Conservation (phyloP, 1,140 invertebrate genomes). For the Phenacoccus solenopsis region DNA sequence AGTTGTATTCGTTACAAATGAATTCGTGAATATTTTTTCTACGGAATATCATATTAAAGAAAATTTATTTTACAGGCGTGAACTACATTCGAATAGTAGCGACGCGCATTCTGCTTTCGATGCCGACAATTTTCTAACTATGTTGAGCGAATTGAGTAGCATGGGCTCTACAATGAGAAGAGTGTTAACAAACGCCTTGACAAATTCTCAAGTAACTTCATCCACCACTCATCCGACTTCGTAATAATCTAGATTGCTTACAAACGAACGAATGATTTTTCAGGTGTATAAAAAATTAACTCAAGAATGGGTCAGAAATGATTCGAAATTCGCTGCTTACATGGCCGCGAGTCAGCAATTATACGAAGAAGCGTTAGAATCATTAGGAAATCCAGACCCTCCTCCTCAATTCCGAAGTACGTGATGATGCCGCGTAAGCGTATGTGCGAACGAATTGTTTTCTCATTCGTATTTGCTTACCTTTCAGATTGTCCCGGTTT, state of each 20-base stretch:
- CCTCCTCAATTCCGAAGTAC: slow-evolving; percentile 58
- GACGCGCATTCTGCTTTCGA: slow-evolving; percentile 36
- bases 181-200: slow-evolving; percentile 80
- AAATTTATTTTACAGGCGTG: background rate
- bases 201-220: slow-evolving; percentile 55
- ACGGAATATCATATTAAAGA: background rate
- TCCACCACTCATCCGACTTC: slow-evolving; percentile 27
- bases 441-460: background rate
- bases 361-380: slow-evolving; percentile 65
- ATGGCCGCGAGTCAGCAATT: slow-evolving; percentile 56
- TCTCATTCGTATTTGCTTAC: slow-evolving; percentile 18
- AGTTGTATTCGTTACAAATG: slow-evolving; percentile 21
- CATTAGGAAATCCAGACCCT: slow-evolving; percentile 65
- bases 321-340: slow-evolving; percentile 45
- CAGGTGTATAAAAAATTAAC: slow-evolving; percentile 36
- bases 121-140: slow-evolving; percentile 70
- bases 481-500: slow-evolving; percentile 62
- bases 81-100: slow-evolving; percentile 26
- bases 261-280: too few species aligned
- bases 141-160: slow-evolving; percentile 83
- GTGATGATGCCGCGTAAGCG: background rate
- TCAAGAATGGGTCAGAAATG: slow-evolving; percentile 29
- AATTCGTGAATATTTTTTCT: background rate
- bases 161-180: slow-evolving; percentile 89
- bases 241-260: slow-evolving; percentile 24